Conservation (phyloP, 2,888 invertebrate species). For the Spilosoma lubricipeda region DNA sequence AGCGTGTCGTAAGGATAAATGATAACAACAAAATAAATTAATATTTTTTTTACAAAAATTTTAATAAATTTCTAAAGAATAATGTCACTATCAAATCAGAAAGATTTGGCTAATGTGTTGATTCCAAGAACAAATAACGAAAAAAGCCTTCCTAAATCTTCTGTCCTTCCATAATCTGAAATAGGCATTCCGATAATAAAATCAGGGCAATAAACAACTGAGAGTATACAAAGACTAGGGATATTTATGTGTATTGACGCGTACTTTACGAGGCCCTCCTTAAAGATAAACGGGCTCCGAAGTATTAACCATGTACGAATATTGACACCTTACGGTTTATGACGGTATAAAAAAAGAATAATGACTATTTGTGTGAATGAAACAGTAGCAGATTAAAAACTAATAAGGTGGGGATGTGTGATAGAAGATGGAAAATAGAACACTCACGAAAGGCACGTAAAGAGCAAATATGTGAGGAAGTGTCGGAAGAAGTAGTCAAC, state of each 20-base stretch:
- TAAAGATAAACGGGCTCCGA: slow-evolving; percentile 25
- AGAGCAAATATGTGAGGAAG: no score
- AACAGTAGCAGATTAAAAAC: neutral
- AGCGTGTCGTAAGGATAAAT: neutral
- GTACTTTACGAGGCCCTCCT: slow-evolving; percentile 36
- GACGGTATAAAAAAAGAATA: slow-evolving; percentile 10
- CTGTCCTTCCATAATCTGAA: slow-evolving; percentile 16
- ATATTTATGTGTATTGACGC: slow-evolving; percentile 36
- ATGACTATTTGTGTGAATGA: neutral
- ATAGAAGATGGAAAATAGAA: no score
- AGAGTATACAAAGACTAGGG: slow-evolving; percentile 24
- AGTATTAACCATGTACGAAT: slow-evolving; percentile 11
- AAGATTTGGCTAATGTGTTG: neutral
- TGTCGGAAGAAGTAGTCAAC: no score
- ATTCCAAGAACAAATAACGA: neutral
- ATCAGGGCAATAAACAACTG: slow-evolving; percentile 31
- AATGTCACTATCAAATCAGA: neutral
- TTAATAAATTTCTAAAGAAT: neutral
- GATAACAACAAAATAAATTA: neutral
- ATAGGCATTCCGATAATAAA: slow-evolving; percentile 33
- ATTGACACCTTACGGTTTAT: slow-evolving; percentile 35
- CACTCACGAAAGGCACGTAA: no score
- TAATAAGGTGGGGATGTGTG: neutral
- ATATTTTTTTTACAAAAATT: no score
- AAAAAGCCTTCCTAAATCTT: neutral